Evolutionary conservation across 2,113 vertebrate genomes (phyloP).

Genomic region (Thunnus maccoyii): DNA sequence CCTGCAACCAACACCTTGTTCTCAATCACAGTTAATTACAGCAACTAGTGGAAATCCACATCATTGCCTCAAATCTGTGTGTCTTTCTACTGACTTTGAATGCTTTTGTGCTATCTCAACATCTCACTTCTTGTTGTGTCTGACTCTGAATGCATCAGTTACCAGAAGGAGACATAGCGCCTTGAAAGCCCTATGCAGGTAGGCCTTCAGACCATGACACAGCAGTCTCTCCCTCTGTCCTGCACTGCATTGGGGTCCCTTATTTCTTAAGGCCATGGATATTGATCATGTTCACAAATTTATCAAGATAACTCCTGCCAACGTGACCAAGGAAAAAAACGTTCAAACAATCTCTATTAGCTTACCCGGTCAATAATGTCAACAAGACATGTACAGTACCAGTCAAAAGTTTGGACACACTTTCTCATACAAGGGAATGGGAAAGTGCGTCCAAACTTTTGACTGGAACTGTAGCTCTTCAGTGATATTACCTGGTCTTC

Average conservation of each 20-base stretch:
- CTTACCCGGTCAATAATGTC: slow-evolving; percentile 43
- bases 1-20: neutral
- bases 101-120: neutral
- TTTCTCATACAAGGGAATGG: too few species aligned
- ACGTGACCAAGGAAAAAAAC: neutral
- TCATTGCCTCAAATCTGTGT: neutral
- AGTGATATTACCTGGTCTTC: slow-evolving; percentile 60
- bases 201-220: slow-evolving; percentile 45
- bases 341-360: slow-evolving; percentile 21
- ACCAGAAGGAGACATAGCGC: slow-evolving; percentile 4
- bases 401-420: too few species aligned
- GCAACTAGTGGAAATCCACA: neutral
- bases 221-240: slow-evolving; percentile 10
- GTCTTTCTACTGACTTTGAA: neutral
- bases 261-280: neutral
- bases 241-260: neutral
- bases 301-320: neutral
- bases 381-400: slow-evolving; percentile 30
- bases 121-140: neutral
- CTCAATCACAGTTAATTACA: neutral
- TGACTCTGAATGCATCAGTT: neutral
- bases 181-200: slow-evolving; percentile 11
- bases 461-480: neutral
- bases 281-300: slow-evolving; percentile 6
- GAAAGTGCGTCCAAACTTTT: too few species aligned